phyloP scores from a whole-genome alignment of 2,113 vertebrate species.

The Toxotes chatareus region DNA sequence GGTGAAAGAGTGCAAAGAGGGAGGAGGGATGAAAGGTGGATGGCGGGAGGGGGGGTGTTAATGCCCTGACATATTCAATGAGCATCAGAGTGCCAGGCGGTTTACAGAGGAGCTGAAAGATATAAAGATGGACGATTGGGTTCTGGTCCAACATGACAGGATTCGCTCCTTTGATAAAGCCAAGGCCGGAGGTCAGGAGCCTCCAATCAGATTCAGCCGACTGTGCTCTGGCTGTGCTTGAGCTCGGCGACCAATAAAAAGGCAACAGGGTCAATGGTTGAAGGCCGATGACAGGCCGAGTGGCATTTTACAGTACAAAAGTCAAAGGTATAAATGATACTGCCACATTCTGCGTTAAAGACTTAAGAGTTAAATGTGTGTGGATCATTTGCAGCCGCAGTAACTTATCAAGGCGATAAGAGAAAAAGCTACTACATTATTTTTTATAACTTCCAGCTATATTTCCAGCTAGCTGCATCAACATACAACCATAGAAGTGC shows the following conservation, averaged over 20 bases:
- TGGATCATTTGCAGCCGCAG: too few relatives aligned
- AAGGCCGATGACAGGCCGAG: slow-evolving; percentile 24
- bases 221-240: not conserved
- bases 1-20: slow-evolving; percentile 66
- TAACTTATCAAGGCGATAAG: too few relatives aligned
- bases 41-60: slow-evolving; percentile 21
- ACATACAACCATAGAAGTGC: too few relatives aligned
- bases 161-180: not conserved
- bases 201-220: slow-evolving; percentile 13
- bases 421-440: too few relatives aligned
- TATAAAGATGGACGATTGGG: slow-evolving; percentile 4
- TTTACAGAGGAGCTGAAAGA: slow-evolving; percentile 46
- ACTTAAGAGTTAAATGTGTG: not conserved
- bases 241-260: slow-evolving; percentile 29
- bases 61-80: slow-evolving; percentile 56
- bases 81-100: slow-evolving; percentile 46
- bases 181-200: slow-evolving; percentile 11
- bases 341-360: not conserved
- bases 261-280: slow-evolving; percentile 49
- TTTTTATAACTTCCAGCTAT: too few relatives aligned
- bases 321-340: slow-evolving; percentile 67
- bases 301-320: slow-evolving; percentile 65
- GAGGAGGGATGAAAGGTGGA: slow-evolving; percentile 29
- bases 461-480: too few relatives aligned
- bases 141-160: slow-evolving; percentile 35